Conservation (phyloP, 2,888 invertebrate genomes). For the Spodoptera picta region DNA sequence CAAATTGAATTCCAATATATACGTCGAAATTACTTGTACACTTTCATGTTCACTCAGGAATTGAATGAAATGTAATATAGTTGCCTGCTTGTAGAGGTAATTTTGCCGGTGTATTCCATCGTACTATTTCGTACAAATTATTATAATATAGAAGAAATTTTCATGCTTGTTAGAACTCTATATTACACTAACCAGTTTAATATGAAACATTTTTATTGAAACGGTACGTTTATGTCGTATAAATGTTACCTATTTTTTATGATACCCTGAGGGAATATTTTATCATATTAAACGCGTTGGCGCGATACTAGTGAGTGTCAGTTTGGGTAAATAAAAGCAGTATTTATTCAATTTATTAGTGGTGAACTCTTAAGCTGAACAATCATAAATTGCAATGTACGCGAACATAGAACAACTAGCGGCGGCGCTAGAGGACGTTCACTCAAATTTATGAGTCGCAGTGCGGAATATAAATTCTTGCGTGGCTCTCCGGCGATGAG, state of each 20-base stretch:
- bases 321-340: constrained; percentile 51
- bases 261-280: constrained; percentile 51
- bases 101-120: constrained; percentile 45
- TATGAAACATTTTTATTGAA: constrained; percentile 57
- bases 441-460: constrained; percentile 87
- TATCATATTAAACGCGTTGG: constrained; percentile 57
- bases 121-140: constrained; percentile 34
- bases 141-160: constrained; percentile 41
- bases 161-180: constrained; percentile 21
- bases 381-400: constrained; percentile 78
- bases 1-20: constrained; percentile 67
- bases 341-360: constrained; percentile 67
- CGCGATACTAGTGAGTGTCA: constrained; percentile 33
- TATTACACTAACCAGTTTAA: constrained; percentile 16
- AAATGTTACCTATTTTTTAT: constrained; percentile 53
- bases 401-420: constrained; percentile 80
- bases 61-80: constrained; percentile 61
- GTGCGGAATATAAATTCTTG: constrained; percentile 86
- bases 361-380: constrained; percentile 78
- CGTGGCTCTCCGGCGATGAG: constrained; percentile 74
- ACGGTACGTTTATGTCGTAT: constrained; percentile 43
- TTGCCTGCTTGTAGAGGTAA: constrained; percentile 51
- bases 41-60: constrained; percentile 58
- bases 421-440: constrained; percentile 77
- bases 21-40: constrained; percentile 57